phyloP scores from a whole-genome alignment of 2,797 vertebrate genomes.

The Sebastolobus altivelis region DNA sequence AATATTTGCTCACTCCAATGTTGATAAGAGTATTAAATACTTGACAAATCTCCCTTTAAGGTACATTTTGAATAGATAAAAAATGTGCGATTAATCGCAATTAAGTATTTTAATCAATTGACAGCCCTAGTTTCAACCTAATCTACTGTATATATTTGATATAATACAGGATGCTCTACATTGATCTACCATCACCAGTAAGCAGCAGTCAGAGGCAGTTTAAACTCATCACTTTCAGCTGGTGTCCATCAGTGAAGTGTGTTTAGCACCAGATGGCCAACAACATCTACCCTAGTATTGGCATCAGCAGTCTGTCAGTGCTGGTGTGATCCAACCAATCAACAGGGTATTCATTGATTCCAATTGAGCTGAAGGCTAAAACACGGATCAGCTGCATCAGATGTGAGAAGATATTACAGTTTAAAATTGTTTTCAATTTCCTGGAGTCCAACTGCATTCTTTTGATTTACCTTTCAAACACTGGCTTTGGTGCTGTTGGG shows the following conservation, averaged over 20 bases:
- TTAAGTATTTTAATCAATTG: too few species aligned
- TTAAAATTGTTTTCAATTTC: neutral
- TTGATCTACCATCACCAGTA: constrained; percentile 7
- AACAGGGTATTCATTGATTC: constrained; percentile 25
- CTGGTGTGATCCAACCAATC: constrained; percentile 18
- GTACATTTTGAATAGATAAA: too few species aligned
- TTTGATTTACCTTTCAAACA: neutral
- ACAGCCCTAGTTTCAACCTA: neutral
- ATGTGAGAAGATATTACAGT: constrained; percentile 13
- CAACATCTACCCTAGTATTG: constrained; percentile 2
- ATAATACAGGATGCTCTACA: neutral
- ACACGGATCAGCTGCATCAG: constrained; percentile 1
- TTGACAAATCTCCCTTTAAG: too few species aligned
- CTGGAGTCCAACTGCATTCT: neutral
- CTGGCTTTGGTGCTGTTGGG: neutral
- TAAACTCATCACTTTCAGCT: constrained; percentile 10
- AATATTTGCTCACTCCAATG: too few species aligned
- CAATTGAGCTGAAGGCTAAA: neutral
- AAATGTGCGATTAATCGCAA: too few species aligned
- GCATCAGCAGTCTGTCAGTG: neutral
- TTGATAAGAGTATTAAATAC: too few species aligned
- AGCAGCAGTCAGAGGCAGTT: constrained; percentile 13
- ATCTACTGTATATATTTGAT: neutral
- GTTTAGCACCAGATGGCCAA: constrained; percentile 19
- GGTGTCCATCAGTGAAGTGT: neutral